Percentiles rank a stretch among this genome's conserved stretches.
Evolutionary conservation across 2,113 vertebrate species (phyloP).

Genomic region (Trogon melanurus): DNA sequence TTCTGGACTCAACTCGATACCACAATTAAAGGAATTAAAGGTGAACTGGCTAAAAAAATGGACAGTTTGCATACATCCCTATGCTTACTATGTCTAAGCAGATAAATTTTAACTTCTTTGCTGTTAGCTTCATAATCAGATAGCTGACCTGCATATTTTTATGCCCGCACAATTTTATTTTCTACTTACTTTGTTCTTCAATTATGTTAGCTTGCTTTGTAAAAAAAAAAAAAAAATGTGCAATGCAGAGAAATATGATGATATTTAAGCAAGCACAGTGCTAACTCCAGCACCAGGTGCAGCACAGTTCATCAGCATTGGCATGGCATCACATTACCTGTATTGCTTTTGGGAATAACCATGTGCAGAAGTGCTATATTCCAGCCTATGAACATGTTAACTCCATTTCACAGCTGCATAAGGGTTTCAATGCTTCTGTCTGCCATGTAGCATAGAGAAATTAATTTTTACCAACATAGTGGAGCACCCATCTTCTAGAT

Average conservation of each 20-base stretch:
- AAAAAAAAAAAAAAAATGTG: not conserved
- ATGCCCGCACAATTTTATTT: not conserved
- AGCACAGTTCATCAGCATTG: not conserved
- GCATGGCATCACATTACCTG: not conserved
- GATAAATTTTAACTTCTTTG: not conserved
- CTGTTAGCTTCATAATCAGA: not conserved
- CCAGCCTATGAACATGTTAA: not conserved
- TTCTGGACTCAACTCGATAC: not conserved
- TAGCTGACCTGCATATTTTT: not conserved
- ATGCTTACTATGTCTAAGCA: not conserved
- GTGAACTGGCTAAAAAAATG: not conserved
- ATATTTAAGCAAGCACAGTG: not conserved
- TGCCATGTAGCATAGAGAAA: not conserved
- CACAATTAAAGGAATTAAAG: not conserved
- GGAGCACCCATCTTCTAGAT: not conserved
- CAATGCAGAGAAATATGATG: not conserved
- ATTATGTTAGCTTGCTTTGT: not conserved
- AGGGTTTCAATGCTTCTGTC: not conserved
- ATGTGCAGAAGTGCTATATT: not conserved
- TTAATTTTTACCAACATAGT: not conserved
- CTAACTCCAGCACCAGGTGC: not conserved
- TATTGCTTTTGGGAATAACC: not conserved
- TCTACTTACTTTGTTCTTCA: not conserved
- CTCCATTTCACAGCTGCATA: not conserved
- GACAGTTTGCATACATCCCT: not conserved